A percentile compares a stretch with the other conserved stretches of the same genome.
phyloP scores from a whole-genome alignment of 2,888 invertebrate genomes.

The Spodoptera picta region DNA sequence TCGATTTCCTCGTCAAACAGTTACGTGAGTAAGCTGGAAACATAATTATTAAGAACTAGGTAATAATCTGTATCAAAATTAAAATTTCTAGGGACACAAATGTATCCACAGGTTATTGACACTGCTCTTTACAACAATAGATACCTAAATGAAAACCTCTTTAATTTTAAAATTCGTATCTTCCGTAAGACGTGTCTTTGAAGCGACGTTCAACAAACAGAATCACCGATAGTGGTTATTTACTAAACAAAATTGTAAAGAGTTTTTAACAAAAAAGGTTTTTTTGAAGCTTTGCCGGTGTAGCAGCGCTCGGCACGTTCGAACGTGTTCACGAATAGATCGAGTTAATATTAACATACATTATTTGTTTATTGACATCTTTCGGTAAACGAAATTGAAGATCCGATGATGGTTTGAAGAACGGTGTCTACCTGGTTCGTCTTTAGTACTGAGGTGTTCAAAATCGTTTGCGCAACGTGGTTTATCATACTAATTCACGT shows the following conservation, averaged over 20 bases:
- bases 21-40: too few species aligned
- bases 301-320: constrained; percentile 38
- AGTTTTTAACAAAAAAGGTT: constrained; percentile 4
- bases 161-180: too few species aligned
- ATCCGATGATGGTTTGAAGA: neutral
- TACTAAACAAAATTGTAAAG: constrained; percentile 39
- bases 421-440: neutral
- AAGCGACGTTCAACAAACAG: constrained; percentile 10
- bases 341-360: constrained; percentile 28
- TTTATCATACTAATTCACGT: too few species aligned
- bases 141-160: too few species aligned
- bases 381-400: constrained; percentile 13
- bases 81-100: too few species aligned
- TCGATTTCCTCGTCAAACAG: too few species aligned
- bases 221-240: constrained; percentile 30
- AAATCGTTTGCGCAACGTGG: too few species aligned
- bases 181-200: constrained; percentile 14
- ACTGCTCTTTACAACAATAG: too few species aligned
- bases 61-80: too few species aligned
- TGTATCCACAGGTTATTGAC: too few species aligned
- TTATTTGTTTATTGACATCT: constrained; percentile 35
- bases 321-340: constrained; percentile 44
- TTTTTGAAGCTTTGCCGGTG: constrained; percentile 24
- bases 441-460: too few species aligned
- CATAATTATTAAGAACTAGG: too few species aligned